Evolutionary conservation across 2,888 invertebrate genomes (phyloP).

Genomic region (Elysia crispata): DNA sequence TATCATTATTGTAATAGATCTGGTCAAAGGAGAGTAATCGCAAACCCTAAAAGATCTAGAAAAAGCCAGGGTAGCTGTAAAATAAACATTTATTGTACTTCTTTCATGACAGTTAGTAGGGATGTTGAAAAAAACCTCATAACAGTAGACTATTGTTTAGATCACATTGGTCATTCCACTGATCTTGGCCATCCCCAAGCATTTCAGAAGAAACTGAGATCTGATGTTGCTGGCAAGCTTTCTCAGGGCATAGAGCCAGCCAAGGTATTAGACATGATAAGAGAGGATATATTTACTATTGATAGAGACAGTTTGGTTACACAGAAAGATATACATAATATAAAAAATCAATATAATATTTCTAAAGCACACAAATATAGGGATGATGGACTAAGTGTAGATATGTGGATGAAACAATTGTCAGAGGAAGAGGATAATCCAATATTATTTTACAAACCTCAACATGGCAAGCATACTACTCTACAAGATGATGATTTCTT

Average conservation of each 20-base stretch:
- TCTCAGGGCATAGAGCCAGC: neutral
- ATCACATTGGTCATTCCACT: neutral
- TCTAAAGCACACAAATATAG: too few relatives aligned
- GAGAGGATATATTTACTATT: neutral
- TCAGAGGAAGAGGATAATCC: neutral
- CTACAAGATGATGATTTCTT: conserved; percentile 30
- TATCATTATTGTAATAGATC: neutral
- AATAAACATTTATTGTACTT: neutral
- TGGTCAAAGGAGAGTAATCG: neutral
- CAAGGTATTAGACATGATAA: neutral
- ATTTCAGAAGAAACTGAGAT: neutral
- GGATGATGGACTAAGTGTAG: too few relatives aligned
- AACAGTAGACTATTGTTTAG: neutral
- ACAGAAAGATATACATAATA: too few relatives aligned
- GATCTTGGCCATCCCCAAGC: neutral
- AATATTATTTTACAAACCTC: conserved; percentile 26
- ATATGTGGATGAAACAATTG: neutral
- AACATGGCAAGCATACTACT: neutral
- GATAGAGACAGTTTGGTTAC: conserved; percentile 6
- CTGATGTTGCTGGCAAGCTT: neutral
- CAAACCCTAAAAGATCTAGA: neutral
- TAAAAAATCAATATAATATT: too few relatives aligned
- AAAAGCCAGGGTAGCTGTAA: neutral
- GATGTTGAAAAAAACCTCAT: neutral
- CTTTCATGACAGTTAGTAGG: neutral